Evolutionary conservation across 2,888 invertebrate genomes (phyloP), one percentile per base, ranked within the genome.

Genomic region (Dysmachus trigonus): DNA sequence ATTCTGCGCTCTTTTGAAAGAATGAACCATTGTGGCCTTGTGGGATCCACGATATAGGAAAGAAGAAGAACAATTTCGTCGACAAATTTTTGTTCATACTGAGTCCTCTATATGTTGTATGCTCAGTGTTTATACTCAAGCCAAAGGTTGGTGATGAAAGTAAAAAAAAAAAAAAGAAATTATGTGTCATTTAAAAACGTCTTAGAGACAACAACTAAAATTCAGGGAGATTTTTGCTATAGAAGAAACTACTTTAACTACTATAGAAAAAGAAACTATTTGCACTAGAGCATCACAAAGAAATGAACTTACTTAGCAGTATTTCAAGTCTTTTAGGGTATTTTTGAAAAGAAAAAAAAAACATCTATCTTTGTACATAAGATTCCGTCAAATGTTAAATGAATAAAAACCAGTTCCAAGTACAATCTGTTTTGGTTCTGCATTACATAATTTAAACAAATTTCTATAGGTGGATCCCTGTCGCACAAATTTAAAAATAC

Each of bases 151-250:
- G 83, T 83, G 83, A 83, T 83, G 51, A 83, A 72, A 72, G 35
- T 31, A 41, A 13, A 82, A 35, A 72, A 1, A 35, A 35, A 83
- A 15, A 62, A 62, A 31, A 33, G 4, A 62, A 82, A 38, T 76
- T 2, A 77, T n/a, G 31, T 47, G 77, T 83, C 38, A 83, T 77
- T 41, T 30, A 83, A 83, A 72, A 38, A 72, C 72, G 83, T 72
- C 83, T 83, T 72, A 72, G 72, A 83, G 83, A 72, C 83, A 72
- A 31, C 53, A 72, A 72, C 47, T 83, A 71, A 83, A 83, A 72
- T 83, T 83, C 83, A 83, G 83, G 83, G 83, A 83, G 15, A 72
- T 83, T 83, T 77, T 83, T 83, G 72, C 83, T 83, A 83, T 72
- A 83, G 72, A 72, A 83, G 4, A 53, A 81, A 53, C 51, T 74